A percentile compares a stretch with the other conserved stretches of the same genome.
These are phyloP conservation scores for Sorex araneus DNA, from an alignment of 2,113 vertebrate species.

Conservation along the genomic window DNA sequence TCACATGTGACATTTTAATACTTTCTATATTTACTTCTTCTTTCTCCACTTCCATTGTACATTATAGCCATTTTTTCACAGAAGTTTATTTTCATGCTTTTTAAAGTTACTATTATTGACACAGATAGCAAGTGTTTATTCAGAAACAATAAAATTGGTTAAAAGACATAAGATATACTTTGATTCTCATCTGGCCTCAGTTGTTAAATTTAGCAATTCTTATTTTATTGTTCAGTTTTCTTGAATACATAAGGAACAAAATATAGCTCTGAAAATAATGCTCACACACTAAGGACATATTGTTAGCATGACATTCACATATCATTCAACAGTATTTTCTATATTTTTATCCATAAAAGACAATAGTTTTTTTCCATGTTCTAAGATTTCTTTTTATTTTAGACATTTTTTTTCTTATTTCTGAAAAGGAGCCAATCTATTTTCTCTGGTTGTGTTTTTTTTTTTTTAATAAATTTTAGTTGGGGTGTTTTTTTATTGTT, in stretches of 20 bases:
- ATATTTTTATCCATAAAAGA: neutral
- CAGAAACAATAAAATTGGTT: neutral
- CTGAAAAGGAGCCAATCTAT: neutral
- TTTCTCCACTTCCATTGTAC: slow-evolving; percentile 11
- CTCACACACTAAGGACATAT: neutral
- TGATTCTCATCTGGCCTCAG: neutral
- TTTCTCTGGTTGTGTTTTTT: neutral
- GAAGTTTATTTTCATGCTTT: slow-evolving; percentile 26
- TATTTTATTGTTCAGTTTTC: slow-evolving; percentile 35
- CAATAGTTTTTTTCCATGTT: neutral
- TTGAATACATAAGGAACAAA: slow-evolving; percentile 46
- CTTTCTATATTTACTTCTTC: slow-evolving; percentile 55
- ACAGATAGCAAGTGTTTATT: neutral
- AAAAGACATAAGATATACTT: neutral
- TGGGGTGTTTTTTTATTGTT: too few relatives aligned
- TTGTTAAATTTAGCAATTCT: neutral
- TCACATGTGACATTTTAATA: slow-evolving; percentile 71
- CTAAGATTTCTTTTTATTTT: slow-evolving; percentile 28
- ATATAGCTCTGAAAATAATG: slow-evolving; percentile 6
- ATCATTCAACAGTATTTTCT: neutral
- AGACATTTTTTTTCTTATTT: neutral
- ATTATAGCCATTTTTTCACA: slow-evolving; percentile 26
- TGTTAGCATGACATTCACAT: slow-evolving; percentile 28
- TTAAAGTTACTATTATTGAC: neutral
- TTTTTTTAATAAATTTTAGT: neutral